Conservation (phyloP, 2,797 vertebrate genomes). For the Myotis planiceps region DNA sequence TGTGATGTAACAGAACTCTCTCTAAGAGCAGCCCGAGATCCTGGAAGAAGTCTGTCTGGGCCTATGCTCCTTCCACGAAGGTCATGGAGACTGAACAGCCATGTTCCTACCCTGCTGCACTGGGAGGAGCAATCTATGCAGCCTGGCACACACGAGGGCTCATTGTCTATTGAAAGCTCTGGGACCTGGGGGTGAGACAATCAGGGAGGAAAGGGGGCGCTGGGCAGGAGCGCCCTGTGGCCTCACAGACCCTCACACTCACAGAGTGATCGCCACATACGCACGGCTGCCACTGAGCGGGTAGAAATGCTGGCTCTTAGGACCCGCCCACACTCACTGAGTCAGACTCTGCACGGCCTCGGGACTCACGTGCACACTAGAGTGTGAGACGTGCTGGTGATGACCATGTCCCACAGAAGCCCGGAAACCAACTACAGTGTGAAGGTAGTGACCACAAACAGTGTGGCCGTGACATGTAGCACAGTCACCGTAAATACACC, state of each 20-base stretch:
- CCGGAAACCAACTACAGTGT: not conserved
- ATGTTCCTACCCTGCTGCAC: not conserved
- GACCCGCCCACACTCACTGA: not conserved
- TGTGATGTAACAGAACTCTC: not conserved
- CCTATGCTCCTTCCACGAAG: not conserved
- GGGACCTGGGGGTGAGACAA: not conserved
- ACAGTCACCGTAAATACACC: not conserved
- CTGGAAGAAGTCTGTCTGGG: not conserved
- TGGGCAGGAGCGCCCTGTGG: not conserved
- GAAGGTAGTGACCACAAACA: not conserved
- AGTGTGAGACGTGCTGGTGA: not conserved
- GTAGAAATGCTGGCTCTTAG: not conserved
- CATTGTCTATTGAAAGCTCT: not conserved
- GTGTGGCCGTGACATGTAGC: not conserved
- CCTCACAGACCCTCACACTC: not conserved
- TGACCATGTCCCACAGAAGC: not conserved
- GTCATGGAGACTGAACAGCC: not conserved
- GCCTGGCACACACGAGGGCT: not conserved
- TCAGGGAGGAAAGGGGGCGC: not conserved
- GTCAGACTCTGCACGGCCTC: not conserved
- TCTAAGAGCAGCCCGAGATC: not conserved
- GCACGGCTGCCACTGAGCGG: rapidly evolving
- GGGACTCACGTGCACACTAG: not conserved
- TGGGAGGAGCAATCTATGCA: not conserved
- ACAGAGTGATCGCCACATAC: not conserved